Conservation (phyloP, 2,113 vertebrate species). For the Anhinga anhinga region DNA sequence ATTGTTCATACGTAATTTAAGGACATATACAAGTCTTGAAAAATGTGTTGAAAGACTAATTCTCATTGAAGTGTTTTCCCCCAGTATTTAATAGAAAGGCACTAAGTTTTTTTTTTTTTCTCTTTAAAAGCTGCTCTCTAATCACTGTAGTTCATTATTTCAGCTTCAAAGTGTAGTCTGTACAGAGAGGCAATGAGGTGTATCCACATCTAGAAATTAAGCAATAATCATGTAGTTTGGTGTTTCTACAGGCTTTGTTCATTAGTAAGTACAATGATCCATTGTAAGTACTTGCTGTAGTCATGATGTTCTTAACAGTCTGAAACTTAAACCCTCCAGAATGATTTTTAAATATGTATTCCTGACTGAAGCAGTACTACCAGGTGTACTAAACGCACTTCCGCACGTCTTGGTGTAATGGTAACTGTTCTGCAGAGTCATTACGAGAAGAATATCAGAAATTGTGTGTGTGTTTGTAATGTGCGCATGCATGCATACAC, state of each 20-base stretch:
- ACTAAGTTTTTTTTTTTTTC: slow-evolving; percentile 34
- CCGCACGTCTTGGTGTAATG: neutral
- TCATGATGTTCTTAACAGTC: slow-evolving; percentile 28
- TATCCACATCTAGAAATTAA: slow-evolving; percentile 65
- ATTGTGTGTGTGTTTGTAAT: neutral
- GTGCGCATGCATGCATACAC: accelerated
- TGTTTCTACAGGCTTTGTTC: slow-evolving; percentile 60
- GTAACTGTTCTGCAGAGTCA: neutral
- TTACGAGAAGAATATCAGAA: neutral
- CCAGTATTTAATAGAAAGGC: slow-evolving; percentile 29
- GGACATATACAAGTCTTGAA: neutral
- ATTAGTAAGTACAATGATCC: slow-evolving; percentile 61
- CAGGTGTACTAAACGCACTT: neutral
- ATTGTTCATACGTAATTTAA: slow-evolving; percentile 6
- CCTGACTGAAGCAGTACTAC: neutral
- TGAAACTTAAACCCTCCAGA: slow-evolving; percentile 13
- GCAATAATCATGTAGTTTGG: slow-evolving; percentile 60
- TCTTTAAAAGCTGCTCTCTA: slow-evolving; percentile 40
- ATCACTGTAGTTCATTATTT: slow-evolving; percentile 60
- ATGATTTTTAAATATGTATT: neutral
- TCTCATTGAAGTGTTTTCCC: neutral
- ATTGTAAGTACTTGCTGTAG: slow-evolving; percentile 50
- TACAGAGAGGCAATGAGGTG: slow-evolving; percentile 52
- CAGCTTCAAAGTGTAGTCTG: slow-evolving; percentile 55
- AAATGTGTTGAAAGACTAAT: slow-evolving; percentile 25